Conservation (phyloP, 2,113 vertebrate species). For the Campylomormyrus tamandua region DNA sequence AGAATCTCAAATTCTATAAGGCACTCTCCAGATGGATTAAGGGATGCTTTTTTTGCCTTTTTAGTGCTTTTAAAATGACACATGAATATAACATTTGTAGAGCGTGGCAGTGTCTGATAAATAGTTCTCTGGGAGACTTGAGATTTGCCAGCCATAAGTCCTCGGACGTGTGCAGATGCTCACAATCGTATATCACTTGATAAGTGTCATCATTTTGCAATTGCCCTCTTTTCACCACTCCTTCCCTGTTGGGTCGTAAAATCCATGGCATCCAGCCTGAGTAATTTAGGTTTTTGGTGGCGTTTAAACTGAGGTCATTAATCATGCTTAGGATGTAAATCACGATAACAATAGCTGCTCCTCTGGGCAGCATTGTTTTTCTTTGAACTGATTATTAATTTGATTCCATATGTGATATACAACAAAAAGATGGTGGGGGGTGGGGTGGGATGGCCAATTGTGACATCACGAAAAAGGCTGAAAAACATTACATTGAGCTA, state of each 20-base stretch:
- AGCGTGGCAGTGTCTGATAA: neutral
- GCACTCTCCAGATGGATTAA: neutral
- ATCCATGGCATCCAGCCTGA: neutral
- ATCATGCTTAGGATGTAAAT: constrained; percentile 33
- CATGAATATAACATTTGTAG: neutral
- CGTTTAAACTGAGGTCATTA: constrained; percentile 3
- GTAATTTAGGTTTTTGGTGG: neutral
- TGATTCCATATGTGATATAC: constrained; percentile 53
- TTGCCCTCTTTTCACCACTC: neutral
- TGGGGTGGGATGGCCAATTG: constrained; percentile 42
- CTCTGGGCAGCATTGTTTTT: constrained; percentile 20
- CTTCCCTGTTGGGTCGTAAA: neutral
- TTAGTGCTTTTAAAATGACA: neutral
- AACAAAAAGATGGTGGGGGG: constrained; percentile 34
- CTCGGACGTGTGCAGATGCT: neutral
- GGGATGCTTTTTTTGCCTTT: neutral
- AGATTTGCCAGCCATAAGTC: neutral
- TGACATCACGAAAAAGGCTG: constrained; percentile 25
- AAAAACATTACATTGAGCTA: constrained; percentile 3
- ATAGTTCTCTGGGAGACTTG: neutral
- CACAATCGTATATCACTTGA: neutral
- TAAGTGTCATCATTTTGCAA: neutral
- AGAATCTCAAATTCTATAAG: neutral
- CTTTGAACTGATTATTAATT: constrained; percentile 49
- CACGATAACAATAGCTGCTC: neutral